A percentile compares a stretch with the other conserved stretches of the same genome.
These are phyloP conservation scores for Merluccius polli DNA, from an alignment of 2,797 vertebrate species.

Conservation along the genomic window DNA sequence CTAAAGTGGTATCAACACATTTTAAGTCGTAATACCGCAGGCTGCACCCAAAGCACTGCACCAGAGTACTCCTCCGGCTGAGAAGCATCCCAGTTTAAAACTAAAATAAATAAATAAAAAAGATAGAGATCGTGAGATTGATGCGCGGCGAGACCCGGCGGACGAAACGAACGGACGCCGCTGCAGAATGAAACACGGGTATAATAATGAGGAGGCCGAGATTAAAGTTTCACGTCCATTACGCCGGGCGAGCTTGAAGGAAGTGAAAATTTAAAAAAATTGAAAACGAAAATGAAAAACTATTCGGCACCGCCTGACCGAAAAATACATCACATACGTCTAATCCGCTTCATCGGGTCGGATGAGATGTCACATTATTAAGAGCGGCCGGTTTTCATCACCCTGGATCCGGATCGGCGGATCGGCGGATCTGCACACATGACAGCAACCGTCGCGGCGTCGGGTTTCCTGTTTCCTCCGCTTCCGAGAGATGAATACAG, in stretches of 20 bases:
- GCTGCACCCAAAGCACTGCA: slow-evolving; percentile 31
- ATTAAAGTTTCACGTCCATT: neutral
- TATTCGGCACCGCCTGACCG: neutral
- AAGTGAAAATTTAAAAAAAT: neutral
- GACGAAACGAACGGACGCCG: neutral
- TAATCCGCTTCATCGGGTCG: neutral
- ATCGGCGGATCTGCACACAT: neutral
- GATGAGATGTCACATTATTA: neutral
- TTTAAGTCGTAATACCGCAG: slow-evolving; percentile 10
- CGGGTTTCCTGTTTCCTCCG: too few relatives aligned
- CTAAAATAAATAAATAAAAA: neutral
- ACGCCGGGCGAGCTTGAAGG: neutral
- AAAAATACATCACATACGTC: neutral
- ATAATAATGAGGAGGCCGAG: neutral
- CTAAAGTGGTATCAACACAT: slow-evolving; percentile 39
- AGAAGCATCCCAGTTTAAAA: slow-evolving; percentile 20
- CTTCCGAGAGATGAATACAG: neutral
- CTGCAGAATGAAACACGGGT: neutral
- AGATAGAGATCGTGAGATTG: neutral
- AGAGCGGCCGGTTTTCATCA: neutral
- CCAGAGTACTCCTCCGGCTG: slow-evolving; percentile 18
- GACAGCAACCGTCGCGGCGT: neutral
- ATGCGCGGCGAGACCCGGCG: neutral
- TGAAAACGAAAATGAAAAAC: neutral
- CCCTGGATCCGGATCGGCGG: too few relatives aligned